These are phyloP conservation scores for Siniperca knerii DNA, from an alignment of 2,113 vertebrate genomes.

Conservation along the genomic window DNA sequence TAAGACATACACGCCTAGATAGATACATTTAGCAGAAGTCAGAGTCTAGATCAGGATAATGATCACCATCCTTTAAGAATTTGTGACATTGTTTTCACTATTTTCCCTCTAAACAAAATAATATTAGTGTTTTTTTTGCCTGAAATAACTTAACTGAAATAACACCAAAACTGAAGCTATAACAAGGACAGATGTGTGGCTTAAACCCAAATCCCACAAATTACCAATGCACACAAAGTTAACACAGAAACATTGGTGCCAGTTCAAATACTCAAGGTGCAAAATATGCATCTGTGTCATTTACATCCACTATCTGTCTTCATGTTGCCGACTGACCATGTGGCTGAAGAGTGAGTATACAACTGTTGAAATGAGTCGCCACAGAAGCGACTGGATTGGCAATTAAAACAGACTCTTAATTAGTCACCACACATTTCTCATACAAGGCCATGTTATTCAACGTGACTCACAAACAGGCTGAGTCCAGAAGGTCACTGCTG, in stretches of 20 bases:
- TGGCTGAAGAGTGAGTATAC: background rate
- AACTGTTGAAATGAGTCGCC: background rate
- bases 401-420: slow-evolving; percentile 24
- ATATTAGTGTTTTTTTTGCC: background rate
- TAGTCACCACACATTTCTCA: slow-evolving; percentile 33
- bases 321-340: background rate
- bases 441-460: slow-evolving; percentile 32
- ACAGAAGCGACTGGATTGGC: background rate
- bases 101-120: slow-evolving; percentile 3
- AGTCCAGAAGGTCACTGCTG: slow-evolving; percentile 64
- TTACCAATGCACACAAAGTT: background rate
- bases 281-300: slow-evolving; percentile 9
- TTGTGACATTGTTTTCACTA: background rate
- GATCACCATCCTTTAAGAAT: background rate
- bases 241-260: background rate
- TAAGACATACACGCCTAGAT: background rate
- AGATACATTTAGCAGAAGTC: background rate
- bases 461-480: slow-evolving; percentile 45
- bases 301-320: background rate
- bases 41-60: background rate
- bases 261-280: background rate
- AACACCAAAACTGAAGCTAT: background rate
- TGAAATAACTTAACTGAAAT: background rate
- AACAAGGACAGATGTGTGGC: background rate
- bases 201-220: background rate